phyloP scores from a whole-genome alignment of 2,113 vertebrate genomes.

The Merops nubicus region DNA sequence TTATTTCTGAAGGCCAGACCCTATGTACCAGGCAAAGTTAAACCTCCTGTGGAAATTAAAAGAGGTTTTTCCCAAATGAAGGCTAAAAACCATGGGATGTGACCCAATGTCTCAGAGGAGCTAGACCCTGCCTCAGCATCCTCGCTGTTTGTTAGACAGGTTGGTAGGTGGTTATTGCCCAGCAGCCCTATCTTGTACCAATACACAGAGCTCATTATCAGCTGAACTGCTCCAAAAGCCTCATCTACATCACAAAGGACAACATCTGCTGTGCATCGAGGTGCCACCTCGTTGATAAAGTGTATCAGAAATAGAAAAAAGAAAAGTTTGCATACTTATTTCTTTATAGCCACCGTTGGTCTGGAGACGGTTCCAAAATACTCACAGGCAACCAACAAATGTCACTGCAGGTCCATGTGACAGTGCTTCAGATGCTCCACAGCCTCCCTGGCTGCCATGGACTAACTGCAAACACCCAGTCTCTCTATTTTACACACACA shows the following conservation, averaged over 20 bases:
- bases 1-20: neutral
- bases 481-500: neutral
- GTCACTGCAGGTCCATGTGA: neutral
- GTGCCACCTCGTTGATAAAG: neutral
- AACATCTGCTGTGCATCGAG: neutral
- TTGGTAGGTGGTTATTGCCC: neutral
- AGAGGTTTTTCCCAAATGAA: neutral
- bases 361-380: neutral
- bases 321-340: neutral
- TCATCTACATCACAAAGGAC: slow-evolving; percentile 68
- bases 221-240: slow-evolving; percentile 28
- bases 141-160: neutral
- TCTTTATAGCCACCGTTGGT: neutral
- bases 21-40: neutral
- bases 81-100: neutral
- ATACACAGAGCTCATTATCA: slow-evolving; percentile 29
- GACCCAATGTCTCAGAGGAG: neutral
- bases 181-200: neutral
- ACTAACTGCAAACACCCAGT: slow-evolving; percentile 23
- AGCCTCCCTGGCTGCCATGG: slow-evolving; percentile 5
- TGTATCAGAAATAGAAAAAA: neutral
- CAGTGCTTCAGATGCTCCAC: neutral
- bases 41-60: neutral
- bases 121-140: neutral
- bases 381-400: neutral